These are phyloP conservation scores for Aricia agestis DNA, from an alignment of 1,140 invertebrate genomes.

Conservation along the genomic window DNA sequence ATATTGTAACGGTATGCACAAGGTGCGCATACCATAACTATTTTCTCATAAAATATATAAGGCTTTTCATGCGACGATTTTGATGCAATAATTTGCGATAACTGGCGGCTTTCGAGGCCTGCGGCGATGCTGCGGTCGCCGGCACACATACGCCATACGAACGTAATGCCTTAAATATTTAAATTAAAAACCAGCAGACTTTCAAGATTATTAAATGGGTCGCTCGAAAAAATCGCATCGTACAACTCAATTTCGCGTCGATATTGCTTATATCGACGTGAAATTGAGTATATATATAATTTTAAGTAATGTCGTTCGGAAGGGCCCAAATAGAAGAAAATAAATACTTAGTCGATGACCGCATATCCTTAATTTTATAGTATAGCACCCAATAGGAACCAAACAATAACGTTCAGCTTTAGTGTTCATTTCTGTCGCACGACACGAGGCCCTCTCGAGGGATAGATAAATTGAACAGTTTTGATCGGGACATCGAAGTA, in stretches of 20 bases:
- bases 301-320: no score
- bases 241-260: not conserved
- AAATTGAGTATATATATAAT: no score
- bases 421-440: no score
- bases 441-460: not conserved
- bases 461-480: slow-evolving; percentile 15
- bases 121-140: slow-evolving; percentile 13
- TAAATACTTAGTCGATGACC: no score
- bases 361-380: no score
- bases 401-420: no score
- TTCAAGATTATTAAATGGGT: not conserved
- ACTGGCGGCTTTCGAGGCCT: slow-evolving; percentile 23
- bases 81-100: slow-evolving; percentile 24
- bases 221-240: not conserved
- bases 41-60: not conserved
- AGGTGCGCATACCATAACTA: slow-evolving; percentile 7
- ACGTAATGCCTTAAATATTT: slow-evolving; percentile 11
- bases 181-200: not conserved
- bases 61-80: slow-evolving; percentile 15
- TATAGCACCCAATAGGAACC: no score
- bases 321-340: no score
- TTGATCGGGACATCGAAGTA: slow-evolving; percentile 35
- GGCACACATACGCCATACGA: slow-evolving; percentile 5
- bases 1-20: slow-evolving; percentile 4
- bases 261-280: not conserved